These are phyloP conservation scores for Heteromormyrus szaboi DNA, from an alignment of 2,797 vertebrate genomes.

Conservation along the genomic window DNA sequence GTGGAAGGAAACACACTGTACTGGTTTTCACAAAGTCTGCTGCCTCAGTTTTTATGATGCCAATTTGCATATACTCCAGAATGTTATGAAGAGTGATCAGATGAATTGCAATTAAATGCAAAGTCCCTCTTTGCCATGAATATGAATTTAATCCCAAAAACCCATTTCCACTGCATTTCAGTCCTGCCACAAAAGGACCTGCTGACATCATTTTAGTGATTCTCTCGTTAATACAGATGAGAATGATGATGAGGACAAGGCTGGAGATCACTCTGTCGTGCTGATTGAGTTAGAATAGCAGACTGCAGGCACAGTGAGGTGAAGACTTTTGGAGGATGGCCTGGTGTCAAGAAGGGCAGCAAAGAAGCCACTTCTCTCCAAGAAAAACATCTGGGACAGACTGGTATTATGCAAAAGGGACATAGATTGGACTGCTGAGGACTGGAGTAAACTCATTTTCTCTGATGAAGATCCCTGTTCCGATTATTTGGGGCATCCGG, in stretches of 20 bases:
- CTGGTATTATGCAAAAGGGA: no score
- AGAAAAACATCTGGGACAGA: no score
- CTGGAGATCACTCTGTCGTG: neutral
- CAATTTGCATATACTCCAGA: neutral
- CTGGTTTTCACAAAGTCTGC: neutral
- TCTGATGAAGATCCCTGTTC: neutral
- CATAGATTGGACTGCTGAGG: no score
- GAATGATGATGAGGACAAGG: neutral
- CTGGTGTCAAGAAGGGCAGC: no score
- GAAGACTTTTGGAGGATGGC: no score
- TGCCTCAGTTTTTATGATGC: neutral
- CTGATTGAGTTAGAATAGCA: neutral
- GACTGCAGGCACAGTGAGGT: neutral
- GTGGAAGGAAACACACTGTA: neutral
- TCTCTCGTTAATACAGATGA: neutral
- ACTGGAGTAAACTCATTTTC: no score
- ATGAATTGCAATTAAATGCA: neutral
- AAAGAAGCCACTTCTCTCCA: no score
- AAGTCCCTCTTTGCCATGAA: neutral
- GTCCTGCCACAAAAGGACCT: neutral
- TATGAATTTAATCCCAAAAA: neutral
- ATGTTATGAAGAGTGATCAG: neutral
- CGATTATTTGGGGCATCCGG: neutral
- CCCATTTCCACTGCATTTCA: neutral
- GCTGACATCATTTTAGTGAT: neutral